Conservation (phyloP, 2,888 invertebrate species). For the Rotaria sp. region DNA sequence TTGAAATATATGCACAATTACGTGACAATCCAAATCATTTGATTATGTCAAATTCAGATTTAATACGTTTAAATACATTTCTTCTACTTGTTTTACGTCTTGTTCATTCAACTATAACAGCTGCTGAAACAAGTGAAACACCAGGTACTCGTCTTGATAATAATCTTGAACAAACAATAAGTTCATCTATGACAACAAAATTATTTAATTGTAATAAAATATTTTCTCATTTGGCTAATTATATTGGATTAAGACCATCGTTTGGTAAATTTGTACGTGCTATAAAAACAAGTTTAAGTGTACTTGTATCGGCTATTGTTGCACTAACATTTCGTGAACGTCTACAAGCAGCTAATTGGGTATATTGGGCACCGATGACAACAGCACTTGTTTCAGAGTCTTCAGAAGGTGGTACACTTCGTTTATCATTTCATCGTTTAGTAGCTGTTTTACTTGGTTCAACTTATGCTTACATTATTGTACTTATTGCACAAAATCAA, state of each 20-base stretch:
- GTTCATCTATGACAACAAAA: not conserved
- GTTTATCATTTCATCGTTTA: not conserved
- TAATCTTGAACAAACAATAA: not conserved
- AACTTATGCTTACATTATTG: constrained; percentile 12
- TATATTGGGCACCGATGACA: constrained; percentile 26
- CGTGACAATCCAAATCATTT: not conserved
- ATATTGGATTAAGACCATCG: constrained; percentile 15
- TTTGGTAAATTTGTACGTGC: not conserved
- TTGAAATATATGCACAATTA: not conserved
- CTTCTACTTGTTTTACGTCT: not conserved
- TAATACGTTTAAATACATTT: not conserved
- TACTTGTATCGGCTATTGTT: not conserved
- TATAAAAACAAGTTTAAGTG: not conserved
- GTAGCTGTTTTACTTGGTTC: constrained; percentile 22
- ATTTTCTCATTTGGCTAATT: not conserved
- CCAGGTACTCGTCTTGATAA: not conserved
- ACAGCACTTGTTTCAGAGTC: not conserved
- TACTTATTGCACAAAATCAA: not conserved
- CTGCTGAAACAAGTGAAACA: not conserved
- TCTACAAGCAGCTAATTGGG: not conserved
- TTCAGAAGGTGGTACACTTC: not conserved
- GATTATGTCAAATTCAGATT: not conserved
- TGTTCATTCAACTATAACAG: not conserved
- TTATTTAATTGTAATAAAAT: not conserved
- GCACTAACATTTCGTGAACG: not conserved